Base-by-base conservation (phyloP, 2,797 vertebrate species). In the Trichosurus vulpecula region DNA sequence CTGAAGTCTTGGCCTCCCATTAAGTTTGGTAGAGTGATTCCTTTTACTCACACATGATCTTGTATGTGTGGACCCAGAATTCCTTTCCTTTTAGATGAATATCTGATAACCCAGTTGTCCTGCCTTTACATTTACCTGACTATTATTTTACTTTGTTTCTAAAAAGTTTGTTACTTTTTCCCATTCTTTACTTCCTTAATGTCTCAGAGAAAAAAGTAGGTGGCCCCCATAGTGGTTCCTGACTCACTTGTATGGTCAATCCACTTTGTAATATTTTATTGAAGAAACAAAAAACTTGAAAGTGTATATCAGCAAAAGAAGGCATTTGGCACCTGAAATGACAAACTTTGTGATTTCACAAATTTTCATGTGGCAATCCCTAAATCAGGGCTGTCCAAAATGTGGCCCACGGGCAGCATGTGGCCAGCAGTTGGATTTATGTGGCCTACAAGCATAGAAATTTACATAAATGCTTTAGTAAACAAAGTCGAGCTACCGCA, bases 11-110 rank as follows among this genome's bases (percentile, higher is more conserved):
- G 51, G 52, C 11, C 22, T 4, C 47, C 30, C 19, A 0, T 35
- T 19, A 14, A 51, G 41, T n/a, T 51, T 6, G 27, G 35, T 30
- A 16, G 35, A 2, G 35, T 4, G 2, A 4, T n/a, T 30, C 6
- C 35, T 55, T 31, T 89, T 25, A 35, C 10, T 54, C 12, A 25
- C 47, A 13, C 0, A 0, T 11, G 25, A 55, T 92, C 22, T 8
- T 47, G 53, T 41, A 3, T 30, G 22, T 87, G 3, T 9, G 47
- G 58, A 81, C 25, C 2, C 0, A 0, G 56, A 58, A 9, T 41
- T 4, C 0, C 3, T 87, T 87, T 14, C 22, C n/a, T 53, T 89
- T 27, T 16, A 1, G 10, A 19, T n/a, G 41, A 51, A 56, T 58
- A 22, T 4, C 31, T 11, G 2, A 25, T 6, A 35, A 25, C 9